phyloP scores from a whole-genome alignment of 2,113 vertebrate genomes.

The Spermophilus dauricus region DNA sequence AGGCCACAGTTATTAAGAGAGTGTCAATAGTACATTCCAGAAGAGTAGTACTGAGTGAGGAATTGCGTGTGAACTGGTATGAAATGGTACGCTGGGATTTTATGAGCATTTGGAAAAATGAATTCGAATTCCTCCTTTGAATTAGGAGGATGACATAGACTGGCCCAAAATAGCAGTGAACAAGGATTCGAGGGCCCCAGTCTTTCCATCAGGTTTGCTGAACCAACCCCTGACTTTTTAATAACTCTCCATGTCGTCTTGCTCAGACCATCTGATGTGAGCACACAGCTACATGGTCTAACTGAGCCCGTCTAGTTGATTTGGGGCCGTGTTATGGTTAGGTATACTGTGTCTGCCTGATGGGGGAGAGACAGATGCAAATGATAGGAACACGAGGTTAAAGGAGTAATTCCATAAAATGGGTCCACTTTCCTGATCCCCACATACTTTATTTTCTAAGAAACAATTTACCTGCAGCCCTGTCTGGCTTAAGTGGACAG shows the following conservation, averaged over 20 bases:
- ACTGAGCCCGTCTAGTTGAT: background rate
- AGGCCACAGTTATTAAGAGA: slow-evolving; percentile 65
- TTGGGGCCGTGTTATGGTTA: background rate
- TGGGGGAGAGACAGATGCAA: too few species aligned
- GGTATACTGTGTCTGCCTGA: too few species aligned
- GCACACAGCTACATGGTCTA: fast-evolving
- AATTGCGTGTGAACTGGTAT: background rate
- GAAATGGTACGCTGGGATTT: slow-evolving; percentile 2
- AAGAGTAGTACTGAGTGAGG: background rate
- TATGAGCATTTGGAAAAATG: background rate
- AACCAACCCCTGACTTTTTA: background rate
- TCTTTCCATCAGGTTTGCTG: background rate
- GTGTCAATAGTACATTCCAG: background rate
- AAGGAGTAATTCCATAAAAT: too few species aligned
- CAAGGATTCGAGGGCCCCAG: background rate
- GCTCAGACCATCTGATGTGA: background rate
- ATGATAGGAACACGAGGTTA: too few species aligned
- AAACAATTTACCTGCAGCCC: too few species aligned
- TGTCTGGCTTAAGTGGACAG: too few species aligned
- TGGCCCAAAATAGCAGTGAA: background rate
- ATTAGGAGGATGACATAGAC: background rate
- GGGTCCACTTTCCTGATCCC: too few species aligned
- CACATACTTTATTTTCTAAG: too few species aligned
- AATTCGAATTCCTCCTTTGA: background rate
- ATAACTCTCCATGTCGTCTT: too few species aligned